phyloP scores from a whole-genome alignment of 2,888 invertebrate genomes.

The Melieria crassipennis region DNA sequence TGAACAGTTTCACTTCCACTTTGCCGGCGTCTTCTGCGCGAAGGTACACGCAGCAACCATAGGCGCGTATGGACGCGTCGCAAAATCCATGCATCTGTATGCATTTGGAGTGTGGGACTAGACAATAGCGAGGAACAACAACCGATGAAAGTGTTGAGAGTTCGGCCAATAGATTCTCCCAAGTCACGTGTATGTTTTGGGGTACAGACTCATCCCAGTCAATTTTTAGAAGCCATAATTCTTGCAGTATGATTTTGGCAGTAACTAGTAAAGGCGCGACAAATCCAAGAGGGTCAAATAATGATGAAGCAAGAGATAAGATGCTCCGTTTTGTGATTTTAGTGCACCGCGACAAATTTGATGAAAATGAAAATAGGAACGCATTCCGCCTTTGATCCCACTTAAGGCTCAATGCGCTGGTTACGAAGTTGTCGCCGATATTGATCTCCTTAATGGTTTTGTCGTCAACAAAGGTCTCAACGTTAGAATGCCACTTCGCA shows the following conservation, averaged over 20 bases:
- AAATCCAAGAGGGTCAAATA: background rate
- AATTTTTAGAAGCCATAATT: constrained; percentile 32
- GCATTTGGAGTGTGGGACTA: background rate
- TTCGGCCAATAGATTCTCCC: constrained; percentile 20
- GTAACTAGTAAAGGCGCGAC: constrained; percentile 9
- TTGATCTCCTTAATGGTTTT: constrained; percentile 10
- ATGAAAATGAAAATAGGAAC: constrained; percentile 6
- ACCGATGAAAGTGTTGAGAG: constrained; percentile 5
- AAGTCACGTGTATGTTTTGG: constrained; percentile 10
- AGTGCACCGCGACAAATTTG: background rate
- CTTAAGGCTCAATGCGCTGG: background rate
- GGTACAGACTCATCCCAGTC: constrained; percentile 27
- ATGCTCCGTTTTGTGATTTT: constrained; percentile 1
- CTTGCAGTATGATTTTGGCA: constrained; percentile 30
- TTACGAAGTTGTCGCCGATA: background rate
- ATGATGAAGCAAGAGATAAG: background rate
- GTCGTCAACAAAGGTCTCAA: constrained; percentile 4
- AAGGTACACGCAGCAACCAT: constrained; percentile 32
- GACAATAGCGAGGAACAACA: constrained; percentile 4
- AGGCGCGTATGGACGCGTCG: constrained; percentile 33
- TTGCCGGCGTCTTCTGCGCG: constrained; percentile 14
- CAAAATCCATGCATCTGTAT: constrained; percentile 35
- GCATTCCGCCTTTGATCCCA: background rate
- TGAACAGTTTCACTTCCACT: constrained; percentile 4
- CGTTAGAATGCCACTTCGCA: constrained; percentile 17